phyloP scores from a whole-genome alignment of 2,113 vertebrate genomes.

The Entomyzon cyanotis region DNA sequence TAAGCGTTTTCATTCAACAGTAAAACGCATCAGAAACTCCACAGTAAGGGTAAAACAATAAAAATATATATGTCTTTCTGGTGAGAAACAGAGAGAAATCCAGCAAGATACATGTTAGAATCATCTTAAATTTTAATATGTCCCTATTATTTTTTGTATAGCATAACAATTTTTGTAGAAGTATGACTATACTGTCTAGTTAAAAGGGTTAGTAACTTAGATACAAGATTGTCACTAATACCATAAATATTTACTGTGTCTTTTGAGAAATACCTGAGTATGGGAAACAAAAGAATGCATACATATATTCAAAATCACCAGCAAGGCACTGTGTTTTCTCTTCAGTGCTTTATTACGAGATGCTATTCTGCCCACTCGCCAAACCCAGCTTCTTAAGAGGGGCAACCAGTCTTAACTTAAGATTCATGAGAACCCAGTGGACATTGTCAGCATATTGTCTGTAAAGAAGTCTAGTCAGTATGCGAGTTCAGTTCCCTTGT shows the following conservation, averaged over 20 bases:
- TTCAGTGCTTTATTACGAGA: not conserved
- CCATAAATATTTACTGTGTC: not conserved
- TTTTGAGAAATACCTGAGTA: not conserved
- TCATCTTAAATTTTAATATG: not conserved
- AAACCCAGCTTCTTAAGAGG: not conserved
- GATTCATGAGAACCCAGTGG: not conserved
- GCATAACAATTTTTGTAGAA: not conserved
- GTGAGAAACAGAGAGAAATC: not conserved
- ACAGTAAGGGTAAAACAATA: not conserved
- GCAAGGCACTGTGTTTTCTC: not conserved
- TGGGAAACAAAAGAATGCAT: not conserved
- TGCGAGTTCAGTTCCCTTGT: not conserved
- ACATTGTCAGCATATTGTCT: not conserved
- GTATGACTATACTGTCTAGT: not conserved
- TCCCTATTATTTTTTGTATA: not conserved
- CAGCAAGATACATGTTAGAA: not conserved
- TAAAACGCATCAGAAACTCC: slow-evolving; percentile 15
- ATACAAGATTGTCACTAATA: not conserved
- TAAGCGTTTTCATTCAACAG: slow-evolving; percentile 21
- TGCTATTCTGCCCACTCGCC: not conserved
- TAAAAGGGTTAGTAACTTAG: not conserved
- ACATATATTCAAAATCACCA: not conserved
- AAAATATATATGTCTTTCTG: not conserved
- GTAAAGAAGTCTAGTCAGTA: not conserved
- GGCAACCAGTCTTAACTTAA: not conserved